These are phyloP conservation scores for Rhabdornis inornatus DNA, from an alignment of 2,113 vertebrate species.

Conservation along the genomic window DNA sequence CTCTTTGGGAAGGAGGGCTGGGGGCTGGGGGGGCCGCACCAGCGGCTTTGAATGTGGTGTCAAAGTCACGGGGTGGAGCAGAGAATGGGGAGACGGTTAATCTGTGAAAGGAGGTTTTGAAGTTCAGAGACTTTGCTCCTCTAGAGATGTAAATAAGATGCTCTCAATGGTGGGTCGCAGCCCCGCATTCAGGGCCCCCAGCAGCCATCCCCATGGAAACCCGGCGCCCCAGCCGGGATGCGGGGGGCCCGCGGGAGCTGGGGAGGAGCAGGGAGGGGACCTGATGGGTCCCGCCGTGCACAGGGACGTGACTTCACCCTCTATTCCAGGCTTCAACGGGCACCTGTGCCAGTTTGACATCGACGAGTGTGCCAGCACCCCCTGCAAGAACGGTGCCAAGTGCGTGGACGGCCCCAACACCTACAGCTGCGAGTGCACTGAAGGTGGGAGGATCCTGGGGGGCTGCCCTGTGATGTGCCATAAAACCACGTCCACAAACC, in stretches of 20 bases:
- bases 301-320: not conserved
- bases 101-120: constrained; percentile 54
- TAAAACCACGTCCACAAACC: not conserved
- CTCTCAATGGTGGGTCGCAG: constrained; percentile 58
- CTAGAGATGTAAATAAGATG: constrained; percentile 83
- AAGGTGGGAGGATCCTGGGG: constrained; percentile 74
- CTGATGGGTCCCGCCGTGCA: accelerated
- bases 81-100: constrained; percentile 70
- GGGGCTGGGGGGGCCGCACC: not conserved
- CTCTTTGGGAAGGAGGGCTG: constrained; percentile 47
- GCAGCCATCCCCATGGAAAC: constrained; percentile 78
- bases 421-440: constrained; percentile 91
- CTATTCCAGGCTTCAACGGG: constrained; percentile 84
- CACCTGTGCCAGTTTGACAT: constrained; percentile 88
- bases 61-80: constrained; percentile 59
- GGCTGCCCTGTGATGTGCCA: accelerated
- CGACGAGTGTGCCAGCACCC: constrained; percentile 94
- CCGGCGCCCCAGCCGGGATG: constrained; percentile 52
- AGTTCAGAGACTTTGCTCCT: constrained; percentile 65
- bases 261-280: not conserved
- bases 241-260: constrained; percentile 31
- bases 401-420: constrained; percentile 90
- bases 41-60: constrained; percentile 72
- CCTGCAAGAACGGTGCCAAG: constrained; percentile 91
- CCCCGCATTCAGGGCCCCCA: constrained; percentile 71